phyloP scores from a whole-genome alignment of 2,113 vertebrate genomes.

The Polyodon spathula region DNA sequence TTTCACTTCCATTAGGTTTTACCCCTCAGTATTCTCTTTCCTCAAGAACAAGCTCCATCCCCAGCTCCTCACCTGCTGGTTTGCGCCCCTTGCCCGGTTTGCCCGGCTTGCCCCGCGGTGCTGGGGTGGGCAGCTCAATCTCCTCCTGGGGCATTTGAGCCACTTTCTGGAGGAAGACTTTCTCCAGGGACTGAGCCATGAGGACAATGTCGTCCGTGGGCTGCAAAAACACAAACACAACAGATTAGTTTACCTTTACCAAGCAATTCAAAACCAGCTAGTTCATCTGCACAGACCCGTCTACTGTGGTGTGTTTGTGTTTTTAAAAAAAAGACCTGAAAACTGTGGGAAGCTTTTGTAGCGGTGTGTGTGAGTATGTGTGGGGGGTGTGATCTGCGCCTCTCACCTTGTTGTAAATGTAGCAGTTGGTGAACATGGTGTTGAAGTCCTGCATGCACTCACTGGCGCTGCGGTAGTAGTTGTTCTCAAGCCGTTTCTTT shows the following conservation, averaged over 20 bases:
- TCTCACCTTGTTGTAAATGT: conserved; percentile 90
- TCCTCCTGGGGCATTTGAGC: conserved; percentile 88
- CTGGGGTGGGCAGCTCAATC: conserved; percentile 65
- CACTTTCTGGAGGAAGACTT: conserved; percentile 86
- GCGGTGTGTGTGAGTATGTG: too few species aligned
- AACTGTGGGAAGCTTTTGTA: too few species aligned
- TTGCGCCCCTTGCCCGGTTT: conserved; percentile 67
- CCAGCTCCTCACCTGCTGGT: conserved; percentile 39
- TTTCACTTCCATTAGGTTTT: neutral
- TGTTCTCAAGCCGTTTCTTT: conserved; percentile 77
- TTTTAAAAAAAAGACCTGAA: too few species aligned
- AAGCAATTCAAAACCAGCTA: too few species aligned
- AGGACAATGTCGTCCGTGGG: conserved; percentile 87
- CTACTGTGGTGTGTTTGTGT: too few species aligned
- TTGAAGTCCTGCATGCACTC: conserved; percentile 96
- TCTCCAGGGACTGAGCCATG: conserved; percentile 90
- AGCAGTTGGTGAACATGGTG: conserved; percentile 96
- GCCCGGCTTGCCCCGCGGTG: conserved; percentile 63
- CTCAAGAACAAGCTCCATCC: neutral
- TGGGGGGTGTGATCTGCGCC: too few species aligned
- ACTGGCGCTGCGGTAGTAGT: conserved; percentile 74
- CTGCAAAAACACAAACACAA: conserved; percentile 30
- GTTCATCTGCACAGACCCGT: too few species aligned
- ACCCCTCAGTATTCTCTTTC: neutral
- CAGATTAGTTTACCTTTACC: too few species aligned